Percentiles rank a stretch among this genome's conserved stretches.
Conservation (phyloP, 2,113 vertebrate genomes). For the Plotosus lineatus region DNA sequence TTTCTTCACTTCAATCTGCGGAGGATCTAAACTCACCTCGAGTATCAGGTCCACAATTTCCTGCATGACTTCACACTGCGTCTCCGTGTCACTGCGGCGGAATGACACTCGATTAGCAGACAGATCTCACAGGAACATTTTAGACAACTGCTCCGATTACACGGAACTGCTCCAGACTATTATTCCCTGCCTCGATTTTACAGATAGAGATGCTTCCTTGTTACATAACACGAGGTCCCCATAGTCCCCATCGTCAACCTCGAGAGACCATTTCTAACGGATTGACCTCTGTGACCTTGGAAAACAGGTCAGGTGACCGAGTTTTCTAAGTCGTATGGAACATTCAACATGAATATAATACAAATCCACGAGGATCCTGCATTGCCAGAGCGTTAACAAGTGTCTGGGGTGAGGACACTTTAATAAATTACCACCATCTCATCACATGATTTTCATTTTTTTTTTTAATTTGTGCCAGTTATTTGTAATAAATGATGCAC, state of each 20-base stretch:
- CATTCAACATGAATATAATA: no score
- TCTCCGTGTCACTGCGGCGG: constrained; percentile 82
- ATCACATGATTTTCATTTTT: neutral
- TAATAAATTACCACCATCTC: neutral
- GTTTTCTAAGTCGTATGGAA: no score
- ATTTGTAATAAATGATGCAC: neutral
- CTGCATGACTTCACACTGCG: constrained; percentile 97
- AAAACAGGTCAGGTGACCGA: no score
- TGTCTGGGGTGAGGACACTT: no score
- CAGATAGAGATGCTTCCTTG: no score
- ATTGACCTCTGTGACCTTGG: neutral
- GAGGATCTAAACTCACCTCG: constrained; percentile 76
- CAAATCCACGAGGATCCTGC: no score
- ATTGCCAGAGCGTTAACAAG: no score
- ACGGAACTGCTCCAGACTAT: neutral
- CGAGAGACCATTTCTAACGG: no score
- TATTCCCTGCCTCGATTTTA: neutral
- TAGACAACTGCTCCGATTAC: no score
- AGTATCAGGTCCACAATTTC: constrained; percentile 96
- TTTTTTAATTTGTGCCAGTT: neutral
- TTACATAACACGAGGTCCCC: no score
- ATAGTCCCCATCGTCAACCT: no score
- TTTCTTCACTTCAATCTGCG: neutral
- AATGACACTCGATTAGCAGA: constrained; percentile 6
- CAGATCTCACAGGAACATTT: neutral